Evolutionary conservation across 2,113 vertebrate species (phyloP).

Genomic region (Serinus canaria): DNA sequence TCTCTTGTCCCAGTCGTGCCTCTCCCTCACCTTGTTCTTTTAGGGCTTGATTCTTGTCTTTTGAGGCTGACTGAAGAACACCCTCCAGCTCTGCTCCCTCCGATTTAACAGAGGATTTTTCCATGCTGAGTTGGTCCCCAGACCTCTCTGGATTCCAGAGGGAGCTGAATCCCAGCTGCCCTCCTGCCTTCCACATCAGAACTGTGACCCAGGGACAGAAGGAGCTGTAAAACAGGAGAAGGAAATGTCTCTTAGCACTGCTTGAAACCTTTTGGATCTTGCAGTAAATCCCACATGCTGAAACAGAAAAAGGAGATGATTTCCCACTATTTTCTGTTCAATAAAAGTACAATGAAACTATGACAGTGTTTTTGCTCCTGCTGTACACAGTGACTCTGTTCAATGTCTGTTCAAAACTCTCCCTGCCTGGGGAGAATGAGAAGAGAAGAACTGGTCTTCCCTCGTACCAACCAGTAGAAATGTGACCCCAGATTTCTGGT

Average conservation of each 20-base stretch:
- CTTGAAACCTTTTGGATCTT: background rate
- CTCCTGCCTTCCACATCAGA: background rate
- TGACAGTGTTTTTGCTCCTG: background rate
- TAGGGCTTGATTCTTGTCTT: background rate
- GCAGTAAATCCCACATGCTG: background rate
- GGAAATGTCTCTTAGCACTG: background rate
- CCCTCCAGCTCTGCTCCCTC: background rate
- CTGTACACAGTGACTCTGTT: background rate
- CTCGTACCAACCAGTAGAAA: rapidly evolving
- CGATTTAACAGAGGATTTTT: background rate
- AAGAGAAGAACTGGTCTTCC: background rate
- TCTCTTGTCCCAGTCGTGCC: background rate
- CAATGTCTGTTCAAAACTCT: no score
- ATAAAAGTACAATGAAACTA: background rate
- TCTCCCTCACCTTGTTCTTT: constrained; percentile 13
- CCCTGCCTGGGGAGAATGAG: background rate
- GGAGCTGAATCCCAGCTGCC: background rate
- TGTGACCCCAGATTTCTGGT: rapidly evolving
- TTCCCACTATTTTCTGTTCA: background rate
- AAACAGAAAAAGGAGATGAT: background rate
- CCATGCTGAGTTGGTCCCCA: background rate
- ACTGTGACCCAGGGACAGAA: background rate
- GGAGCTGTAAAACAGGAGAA: background rate
- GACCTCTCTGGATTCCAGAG: background rate
- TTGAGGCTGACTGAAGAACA: background rate